A percentile compares a stretch with the other conserved stretches of the same genome.
These are phyloP conservation scores for Philaethria dido DNA, from an alignment of 2,888 invertebrate species.

Conservation along the genomic window DNA sequence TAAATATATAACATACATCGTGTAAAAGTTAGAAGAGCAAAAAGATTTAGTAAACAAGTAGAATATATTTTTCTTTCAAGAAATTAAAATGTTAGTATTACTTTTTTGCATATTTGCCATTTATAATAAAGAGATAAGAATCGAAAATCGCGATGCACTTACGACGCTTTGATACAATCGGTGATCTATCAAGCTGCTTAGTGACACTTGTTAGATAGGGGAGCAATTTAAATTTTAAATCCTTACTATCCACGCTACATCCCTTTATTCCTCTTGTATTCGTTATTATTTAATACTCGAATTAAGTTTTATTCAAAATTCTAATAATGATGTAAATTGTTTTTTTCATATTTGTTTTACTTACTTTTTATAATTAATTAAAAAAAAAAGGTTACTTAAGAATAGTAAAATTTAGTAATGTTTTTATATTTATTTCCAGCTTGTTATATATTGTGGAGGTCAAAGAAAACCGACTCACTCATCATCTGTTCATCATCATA, in stretches of 20 bases:
- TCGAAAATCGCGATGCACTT: slow-evolving; percentile 45
- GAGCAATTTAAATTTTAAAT: slow-evolving; percentile 72
- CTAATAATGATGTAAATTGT: not conserved
- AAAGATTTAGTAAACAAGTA: not conserved
- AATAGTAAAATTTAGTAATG: too few relatives aligned
- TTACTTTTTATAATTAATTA: too few relatives aligned
- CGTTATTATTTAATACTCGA: slow-evolving; percentile 36
- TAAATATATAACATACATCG: not conserved
- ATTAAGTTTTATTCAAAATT: not conserved
- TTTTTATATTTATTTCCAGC: too few relatives aligned
- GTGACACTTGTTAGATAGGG: slow-evolving; percentile 70
- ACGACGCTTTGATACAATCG: slow-evolving; percentile 61
- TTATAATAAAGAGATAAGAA: slow-evolving; percentile 33
- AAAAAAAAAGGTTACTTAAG: too few relatives aligned
- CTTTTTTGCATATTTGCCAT: slow-evolving; percentile 12
- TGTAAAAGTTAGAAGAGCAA: not conserved
- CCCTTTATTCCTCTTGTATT: slow-evolving; percentile 33
- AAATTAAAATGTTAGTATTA: not conserved
- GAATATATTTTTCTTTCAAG: not conserved
- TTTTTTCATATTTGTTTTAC: too few relatives aligned
- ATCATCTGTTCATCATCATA: too few relatives aligned
- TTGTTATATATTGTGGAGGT: too few relatives aligned
- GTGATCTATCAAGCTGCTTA: slow-evolving; percentile 73
- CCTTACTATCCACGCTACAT: slow-evolving; percentile 35
- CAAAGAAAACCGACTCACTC: too few relatives aligned